Conservation (phyloP, 2,797 vertebrate species). For the Ctenopoma kingsleyae region DNA sequence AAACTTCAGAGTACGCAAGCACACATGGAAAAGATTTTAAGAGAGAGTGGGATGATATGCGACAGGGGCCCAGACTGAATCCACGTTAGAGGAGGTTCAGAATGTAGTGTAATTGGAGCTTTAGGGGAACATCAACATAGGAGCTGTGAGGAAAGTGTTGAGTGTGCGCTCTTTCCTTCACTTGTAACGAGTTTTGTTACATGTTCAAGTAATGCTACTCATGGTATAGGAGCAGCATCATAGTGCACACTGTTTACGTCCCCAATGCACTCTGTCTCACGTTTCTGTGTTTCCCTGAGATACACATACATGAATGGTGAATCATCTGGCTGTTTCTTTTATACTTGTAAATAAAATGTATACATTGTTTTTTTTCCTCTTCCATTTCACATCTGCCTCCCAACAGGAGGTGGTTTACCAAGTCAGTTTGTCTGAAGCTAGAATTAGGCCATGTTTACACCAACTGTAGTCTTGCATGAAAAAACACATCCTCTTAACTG, state of each 20-base stretch:
- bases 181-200: constrained; percentile 10
- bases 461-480: not conserved
- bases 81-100: constrained; percentile 36
- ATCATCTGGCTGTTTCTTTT: not conserved
- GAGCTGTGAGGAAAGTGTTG: not conserved
- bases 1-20: constrained; percentile 27
- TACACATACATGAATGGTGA: not conserved
- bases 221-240: not conserved
- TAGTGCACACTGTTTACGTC: not conserved
- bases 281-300: not conserved
- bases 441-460: not conserved
- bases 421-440: not conserved
- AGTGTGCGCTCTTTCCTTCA: constrained; percentile 29
- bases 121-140: constrained; percentile 27
- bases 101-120: constrained; percentile 15
- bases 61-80: constrained; percentile 31
- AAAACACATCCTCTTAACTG: constrained; percentile 2
- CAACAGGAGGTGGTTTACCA: not conserved
- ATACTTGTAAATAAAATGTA: not conserved
- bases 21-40: constrained; percentile 21
- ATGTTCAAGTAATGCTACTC: not conserved
- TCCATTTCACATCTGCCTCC: not conserved
- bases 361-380: not conserved
- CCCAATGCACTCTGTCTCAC: not conserved
- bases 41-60: constrained; percentile 39